These are phyloP conservation scores for Myotis findleyi DNA, from an alignment of 2,797 vertebrate species.

Conservation along the genomic window DNA sequence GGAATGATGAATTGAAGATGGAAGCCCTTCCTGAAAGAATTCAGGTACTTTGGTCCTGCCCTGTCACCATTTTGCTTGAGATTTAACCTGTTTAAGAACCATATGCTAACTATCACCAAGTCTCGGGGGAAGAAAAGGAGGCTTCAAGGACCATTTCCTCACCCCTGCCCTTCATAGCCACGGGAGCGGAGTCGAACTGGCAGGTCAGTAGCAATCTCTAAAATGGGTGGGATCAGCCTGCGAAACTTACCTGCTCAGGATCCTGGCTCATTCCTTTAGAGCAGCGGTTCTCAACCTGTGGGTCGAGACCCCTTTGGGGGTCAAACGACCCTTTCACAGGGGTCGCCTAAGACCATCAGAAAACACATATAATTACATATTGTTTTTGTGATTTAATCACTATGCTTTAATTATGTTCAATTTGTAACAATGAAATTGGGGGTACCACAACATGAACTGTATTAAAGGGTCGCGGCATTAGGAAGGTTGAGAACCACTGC, in stretches of 20 bases:
- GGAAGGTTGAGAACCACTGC: neutral
- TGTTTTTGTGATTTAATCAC: too few relatives aligned
- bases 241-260: neutral
- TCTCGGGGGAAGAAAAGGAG: neutral
- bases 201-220: neutral
- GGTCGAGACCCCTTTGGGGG: too few relatives aligned
- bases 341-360: too few relatives aligned
- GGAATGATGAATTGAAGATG: neutral
- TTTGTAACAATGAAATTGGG: too few relatives aligned
- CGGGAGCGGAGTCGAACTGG: neutral
- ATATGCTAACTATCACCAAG: neutral
- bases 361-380: too few relatives aligned
- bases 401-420: too few relatives aligned
- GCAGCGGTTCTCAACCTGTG: too few relatives aligned
- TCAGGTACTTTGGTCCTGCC: neutral
- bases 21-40: slow-evolving; percentile 14
- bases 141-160: neutral
- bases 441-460: too few relatives aligned
- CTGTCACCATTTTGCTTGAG: neutral
- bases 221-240: neutral
- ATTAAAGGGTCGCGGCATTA: too few relatives aligned
- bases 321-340: too few relatives aligned
- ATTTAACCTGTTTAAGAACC: neutral
- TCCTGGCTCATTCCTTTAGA: neutral
- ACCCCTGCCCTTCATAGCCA: neutral